Base-by-base conservation (phyloP, 2,113 vertebrate species). In the Caracal caracal region DNA sequence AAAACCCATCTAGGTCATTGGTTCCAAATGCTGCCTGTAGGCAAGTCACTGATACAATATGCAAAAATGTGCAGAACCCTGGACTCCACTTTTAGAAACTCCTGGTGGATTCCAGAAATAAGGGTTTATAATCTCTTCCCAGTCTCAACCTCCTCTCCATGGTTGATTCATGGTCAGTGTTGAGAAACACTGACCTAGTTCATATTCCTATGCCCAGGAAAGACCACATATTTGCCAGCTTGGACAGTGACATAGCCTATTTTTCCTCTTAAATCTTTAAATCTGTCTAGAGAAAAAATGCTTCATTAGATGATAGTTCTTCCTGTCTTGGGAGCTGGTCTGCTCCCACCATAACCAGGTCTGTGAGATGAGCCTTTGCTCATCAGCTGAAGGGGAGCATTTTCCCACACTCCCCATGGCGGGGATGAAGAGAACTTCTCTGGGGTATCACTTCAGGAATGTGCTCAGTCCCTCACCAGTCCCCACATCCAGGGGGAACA, bases 401-500 rank as follows among this genome's bases (percentile, higher is more conserved):
- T 24, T 63, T 65, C 76, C 61, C 61, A 70, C 15, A 22, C 10
- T 37, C 10, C 49, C 26, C 26, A 5, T 75, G 40, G 24, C 17
- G 28, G 16, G 26, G 24, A 63, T n/a, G 10, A 40, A 71, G 30
- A 59, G 12, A 8, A 2, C 5, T 28, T 9, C n/a, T 75, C 51
- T 3, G 1, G 35, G 6, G 35, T 9, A n/a, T 51, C 76, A 8
- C 47, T 43, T 49, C 66, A 47, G 51, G 49, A 70, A 26, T 33
- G 43, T 33, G 65, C 59, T 61, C 73, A 49, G 56, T 33, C 61
- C 10, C 66, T 76, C 47, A 17, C 33, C 13, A 10, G 6, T 13
- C 70, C 30, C 40, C 2, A 1, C 30, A 35, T 15, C 4, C 3
- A 0, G 13, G 10, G 8, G 16, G 16, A n/a, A 37, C 26, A 70